Evolutionary conservation across 2,113 vertebrate species (phyloP).

Genomic region (Cyrtonyx montezumae): DNA sequence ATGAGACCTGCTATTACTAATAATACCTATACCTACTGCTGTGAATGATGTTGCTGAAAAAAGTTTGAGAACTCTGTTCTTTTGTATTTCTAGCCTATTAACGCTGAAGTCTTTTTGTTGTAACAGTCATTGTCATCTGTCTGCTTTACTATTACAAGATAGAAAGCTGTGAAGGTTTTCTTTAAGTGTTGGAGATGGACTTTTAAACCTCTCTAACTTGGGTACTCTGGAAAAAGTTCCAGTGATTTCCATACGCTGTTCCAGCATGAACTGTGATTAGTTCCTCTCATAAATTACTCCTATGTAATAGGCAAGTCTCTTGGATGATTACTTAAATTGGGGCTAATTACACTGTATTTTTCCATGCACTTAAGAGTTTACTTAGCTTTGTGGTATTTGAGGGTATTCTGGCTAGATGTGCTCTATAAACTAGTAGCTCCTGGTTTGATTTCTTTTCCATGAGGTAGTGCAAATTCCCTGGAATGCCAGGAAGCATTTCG

Average conservation of each 20-base stretch:
- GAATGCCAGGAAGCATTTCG: not conserved
- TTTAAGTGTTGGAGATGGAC: not conserved
- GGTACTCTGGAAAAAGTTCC: not conserved
- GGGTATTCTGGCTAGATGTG: not conserved
- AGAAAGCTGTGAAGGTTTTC: not conserved
- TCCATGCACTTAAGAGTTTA: not conserved
- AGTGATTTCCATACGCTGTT: not conserved
- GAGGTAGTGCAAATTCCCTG: not conserved
- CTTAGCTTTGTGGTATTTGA: not conserved
- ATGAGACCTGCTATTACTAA: not conserved
- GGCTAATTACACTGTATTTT: not conserved
- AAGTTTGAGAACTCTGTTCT: not conserved
- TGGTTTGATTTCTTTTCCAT: not conserved
- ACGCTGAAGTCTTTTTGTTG: not conserved
- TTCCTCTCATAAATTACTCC: not conserved
- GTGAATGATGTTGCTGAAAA: not conserved
- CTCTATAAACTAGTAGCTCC: not conserved
- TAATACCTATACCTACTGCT: not conserved
- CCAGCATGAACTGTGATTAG: not conserved
- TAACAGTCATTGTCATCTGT: not conserved
- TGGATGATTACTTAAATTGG: not conserved
- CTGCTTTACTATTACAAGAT: not conserved
- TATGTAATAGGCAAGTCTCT: not conserved
- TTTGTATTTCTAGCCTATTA: fast-evolving
- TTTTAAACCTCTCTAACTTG: not conserved